Base-by-base conservation (phyloP, 2,113 vertebrate species). In the Crotalus viridis region DNA sequence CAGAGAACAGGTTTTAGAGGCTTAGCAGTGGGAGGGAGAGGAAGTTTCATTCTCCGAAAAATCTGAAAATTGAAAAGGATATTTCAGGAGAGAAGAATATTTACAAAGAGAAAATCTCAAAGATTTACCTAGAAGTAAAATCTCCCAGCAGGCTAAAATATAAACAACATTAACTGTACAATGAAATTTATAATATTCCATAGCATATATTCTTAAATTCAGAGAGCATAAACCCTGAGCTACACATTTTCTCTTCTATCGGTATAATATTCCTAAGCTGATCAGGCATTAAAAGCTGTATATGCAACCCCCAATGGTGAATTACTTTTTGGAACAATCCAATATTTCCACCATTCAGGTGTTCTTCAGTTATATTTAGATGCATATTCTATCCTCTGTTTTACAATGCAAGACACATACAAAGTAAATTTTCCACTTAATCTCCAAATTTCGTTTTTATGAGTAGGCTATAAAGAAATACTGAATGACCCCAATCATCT, bases 81-180 rank as follows among this genome's bases (percentile, higher is more conserved):
- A 1, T 54, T 87, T 48, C 19, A 33, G 85, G 52, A 86, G n/a
- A 28, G 33, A 33, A 33, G 15, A 69, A 33, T 48, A 10, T 94
- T 85, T 61, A 92, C 93, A 94, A 6, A 33, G 91, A 90, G 46
- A 81, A 57, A 5, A 33, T 0, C 0, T 61, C 0, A 1, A 39
- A 55, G 43, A 95, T 96, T 96, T 98, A 98, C 98, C 98, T 98
- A 95, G 97, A 97, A 19, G 97, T 98, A 91, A 98, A 96, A 59
- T 98, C 98, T 95, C 98, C 98, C 92, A 98, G 96, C 89, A 98
- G 95, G 87, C 98, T 98, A 94, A 48, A 86, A 93, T 95, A 94
- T 39, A 95, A 91, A 96, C 96, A 69, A 93, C 92, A 43, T 89
- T 56, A 93, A 91, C 92, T 89, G 59, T 93, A 91, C 93, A 93